Percentiles rank a stretch among this genome's conserved stretches.
These are phyloP conservation scores for Nothura maculosa DNA, from an alignment of 2,797 vertebrate species.

Conservation along the genomic window DNA sequence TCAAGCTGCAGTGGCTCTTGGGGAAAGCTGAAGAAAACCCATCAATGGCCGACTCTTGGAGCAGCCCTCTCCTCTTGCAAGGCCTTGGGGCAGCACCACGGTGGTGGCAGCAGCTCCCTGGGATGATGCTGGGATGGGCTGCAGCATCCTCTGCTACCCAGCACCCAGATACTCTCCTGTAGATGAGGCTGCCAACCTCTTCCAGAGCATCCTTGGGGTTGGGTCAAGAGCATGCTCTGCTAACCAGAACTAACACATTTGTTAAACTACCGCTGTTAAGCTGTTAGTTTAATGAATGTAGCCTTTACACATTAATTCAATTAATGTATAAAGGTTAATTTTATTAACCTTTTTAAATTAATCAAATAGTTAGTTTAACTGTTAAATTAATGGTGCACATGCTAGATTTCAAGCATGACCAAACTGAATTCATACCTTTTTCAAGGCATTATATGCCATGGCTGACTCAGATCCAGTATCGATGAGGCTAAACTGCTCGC, in stretches of 20 bases:
- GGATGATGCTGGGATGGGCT: fast-evolving
- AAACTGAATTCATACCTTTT: fast-evolving
- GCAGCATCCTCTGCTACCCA: too few relatives aligned
- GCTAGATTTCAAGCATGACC: fast-evolving
- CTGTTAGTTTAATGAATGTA: fast-evolving
- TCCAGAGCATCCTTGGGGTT: fast-evolving
- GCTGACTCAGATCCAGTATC: neutral
- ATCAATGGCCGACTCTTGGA: neutral
- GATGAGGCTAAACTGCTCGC: neutral
- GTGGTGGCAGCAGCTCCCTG: neutral
- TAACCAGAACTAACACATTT: fast-evolving
- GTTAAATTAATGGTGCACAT: neutral
- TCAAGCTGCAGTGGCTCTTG: neutral
- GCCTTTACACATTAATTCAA: neutral
- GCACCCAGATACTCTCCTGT: fast-evolving
- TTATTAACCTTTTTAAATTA: neutral
- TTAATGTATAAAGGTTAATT: too few relatives aligned
- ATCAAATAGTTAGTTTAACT: neutral
- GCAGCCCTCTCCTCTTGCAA: fast-evolving
- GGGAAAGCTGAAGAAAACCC: neutral
- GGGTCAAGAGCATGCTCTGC: neutral
- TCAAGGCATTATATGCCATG: neutral
- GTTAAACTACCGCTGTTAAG: neutral
- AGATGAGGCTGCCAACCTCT: neutral
- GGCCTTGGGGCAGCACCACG: fast-evolving